These are phyloP conservation scores for Sander lucioperca DNA, from an alignment of 2,113 vertebrate species.

Conservation along the genomic window DNA sequence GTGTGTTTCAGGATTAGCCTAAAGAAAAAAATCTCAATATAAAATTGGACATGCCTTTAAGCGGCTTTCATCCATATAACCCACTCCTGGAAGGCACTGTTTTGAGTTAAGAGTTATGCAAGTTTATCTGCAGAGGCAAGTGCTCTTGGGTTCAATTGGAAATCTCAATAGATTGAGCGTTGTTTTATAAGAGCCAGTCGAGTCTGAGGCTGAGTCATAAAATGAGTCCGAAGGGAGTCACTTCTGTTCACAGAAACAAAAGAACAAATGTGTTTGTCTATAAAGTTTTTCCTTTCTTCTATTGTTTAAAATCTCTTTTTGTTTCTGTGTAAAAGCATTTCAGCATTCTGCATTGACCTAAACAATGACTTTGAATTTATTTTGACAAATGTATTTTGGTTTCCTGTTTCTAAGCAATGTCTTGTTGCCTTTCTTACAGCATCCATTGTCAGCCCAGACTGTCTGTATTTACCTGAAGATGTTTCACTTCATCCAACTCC, in stretches of 20 bases:
- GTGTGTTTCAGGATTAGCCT: neutral
- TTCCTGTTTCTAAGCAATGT: neutral
- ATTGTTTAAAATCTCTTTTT: neutral
- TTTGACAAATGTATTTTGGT: slow-evolving; percentile 1
- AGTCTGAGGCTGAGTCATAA: neutral
- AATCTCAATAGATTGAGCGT: neutral
- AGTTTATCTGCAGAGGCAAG: neutral
- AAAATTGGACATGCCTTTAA: neutral
- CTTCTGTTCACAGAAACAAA: neutral
- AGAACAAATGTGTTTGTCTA: neutral
- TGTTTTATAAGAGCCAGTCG: neutral
- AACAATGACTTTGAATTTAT: neutral
- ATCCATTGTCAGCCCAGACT: neutral
- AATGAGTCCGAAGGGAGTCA: neutral
- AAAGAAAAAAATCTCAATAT: neutral
- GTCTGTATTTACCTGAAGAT: neutral
- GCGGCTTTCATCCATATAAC: neutral
- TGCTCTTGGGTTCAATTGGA: neutral
- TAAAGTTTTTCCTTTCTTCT: neutral
- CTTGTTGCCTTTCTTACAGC: neutral
- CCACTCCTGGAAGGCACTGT: neutral
- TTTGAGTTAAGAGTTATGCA: neutral
- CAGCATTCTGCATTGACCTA: neutral
- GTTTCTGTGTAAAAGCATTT: neutral
- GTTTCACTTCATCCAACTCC: neutral